Evolutionary conservation across 2,113 vertebrate genomes (phyloP).

Genomic region (Nicator chloris): DNA sequence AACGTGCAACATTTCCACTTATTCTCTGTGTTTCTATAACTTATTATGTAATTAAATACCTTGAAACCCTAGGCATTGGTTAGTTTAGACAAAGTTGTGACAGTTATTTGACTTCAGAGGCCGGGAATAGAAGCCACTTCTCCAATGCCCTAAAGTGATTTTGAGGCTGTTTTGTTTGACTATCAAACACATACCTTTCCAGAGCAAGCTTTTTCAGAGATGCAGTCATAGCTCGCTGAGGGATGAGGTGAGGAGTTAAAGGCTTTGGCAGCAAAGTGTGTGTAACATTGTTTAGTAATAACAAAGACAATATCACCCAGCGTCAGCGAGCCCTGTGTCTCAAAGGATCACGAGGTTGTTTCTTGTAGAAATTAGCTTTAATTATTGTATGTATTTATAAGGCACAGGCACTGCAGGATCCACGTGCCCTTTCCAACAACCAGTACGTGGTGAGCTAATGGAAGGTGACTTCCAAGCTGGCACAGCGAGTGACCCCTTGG

Average conservation of each 20-base stretch:
- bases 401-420: not conserved
- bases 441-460: not conserved
- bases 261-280: not conserved
- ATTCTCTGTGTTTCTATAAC: conserved; percentile 38
- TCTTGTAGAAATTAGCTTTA: not conserved
- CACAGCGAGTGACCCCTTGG: not conserved
- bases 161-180: conserved; percentile 24
- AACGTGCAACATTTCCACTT: conserved; percentile 26
- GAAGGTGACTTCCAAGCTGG: not conserved
- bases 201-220: not conserved
- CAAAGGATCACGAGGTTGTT: not conserved
- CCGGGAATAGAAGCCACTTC: conserved; percentile 20
- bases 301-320: not conserved
- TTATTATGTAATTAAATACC: conserved; percentile 56
- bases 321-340: not conserved
- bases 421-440: not conserved
- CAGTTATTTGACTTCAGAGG: conserved; percentile 55
- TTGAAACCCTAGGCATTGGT: conserved; percentile 1
- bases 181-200: conserved; percentile 6
- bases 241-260: not conserved
- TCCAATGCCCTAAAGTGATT: conserved; percentile 39
- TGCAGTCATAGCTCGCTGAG: not conserved
- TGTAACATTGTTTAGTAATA: not conserved
- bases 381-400: not conserved
- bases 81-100: conserved; percentile 49